Evolutionary conservation across 1,140 invertebrate genomes (phyloP), one percentile per base, ranked within the genome.

Genomic region (Popillia japonica): DNA sequence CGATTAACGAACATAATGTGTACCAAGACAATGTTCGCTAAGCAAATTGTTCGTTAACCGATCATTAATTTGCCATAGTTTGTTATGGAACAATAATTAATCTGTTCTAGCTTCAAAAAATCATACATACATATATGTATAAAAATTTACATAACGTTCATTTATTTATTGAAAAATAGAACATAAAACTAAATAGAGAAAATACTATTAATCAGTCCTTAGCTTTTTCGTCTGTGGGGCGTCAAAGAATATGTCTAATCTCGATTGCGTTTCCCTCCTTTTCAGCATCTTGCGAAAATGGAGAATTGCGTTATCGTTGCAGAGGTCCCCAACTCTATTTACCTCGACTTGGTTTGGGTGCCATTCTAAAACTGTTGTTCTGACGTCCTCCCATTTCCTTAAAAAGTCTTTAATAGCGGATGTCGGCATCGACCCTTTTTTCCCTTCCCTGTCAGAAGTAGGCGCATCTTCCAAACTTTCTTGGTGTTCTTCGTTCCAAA

Each of bases 331-430:
- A 3, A 17, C 59, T 0, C 11, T 64, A 17, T 64, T 64, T 22
- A 64, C 14, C 14, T n/a, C 14, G 8, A 48, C 44, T 7, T 64
- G 17, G 17, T 64, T 64, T 20, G 9, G 8, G 20, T 64, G n/a
- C 17, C 59, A 22, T 64, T 64, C 59, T 64, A 48, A 75, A 14
- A 14, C 14, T 8, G 17, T 75, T 48, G 41, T 23, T 75, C 0
- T 75, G 74, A 75, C 42, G 48, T 75, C 74, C 74, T 75, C 41
- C 20, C 74, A 75, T 20, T 75, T 75, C 42, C 41, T 48, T 42
- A 75, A 44, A 48, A 75, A 17, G 48, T 44, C 74, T 48, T 75
- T 75, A 42, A 75, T 17, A 48, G 74, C 40, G 48, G n/a, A 75
- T 23, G 44, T 75, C 23, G 74, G 42, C 10, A 44, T 75, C 41